Evolutionary conservation across 1,140 invertebrate genomes (phyloP), one percentile per base, ranked within the genome.

Genomic region (Drosophila pectinifera): DNA sequence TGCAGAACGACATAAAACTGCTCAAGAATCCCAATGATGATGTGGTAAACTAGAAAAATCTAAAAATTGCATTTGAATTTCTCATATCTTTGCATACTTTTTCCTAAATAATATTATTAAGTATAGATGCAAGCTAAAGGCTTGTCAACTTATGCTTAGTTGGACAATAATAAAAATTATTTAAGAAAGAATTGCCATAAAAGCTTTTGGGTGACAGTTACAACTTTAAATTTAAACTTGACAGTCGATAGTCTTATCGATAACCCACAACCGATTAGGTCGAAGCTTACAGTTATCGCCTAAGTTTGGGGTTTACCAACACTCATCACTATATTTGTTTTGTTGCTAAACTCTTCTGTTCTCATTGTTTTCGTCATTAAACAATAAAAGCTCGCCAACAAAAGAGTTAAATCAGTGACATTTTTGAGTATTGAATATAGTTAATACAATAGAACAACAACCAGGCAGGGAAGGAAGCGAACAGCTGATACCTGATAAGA

Each of bases 1-100:
- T 96, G 14, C 93, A 94, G 76, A 91, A 93, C 36, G 94, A 93
- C 24, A 94, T 95, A 58, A 92, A 91, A 78, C 18, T 61, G 36
- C 43, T 88, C 2, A 63, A 68, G 41, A 53, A 70, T 28, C 16
- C 73, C 1, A 78, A 64, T 38, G 70, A 76, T 20, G 83, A 75
- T 49, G 63, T 86, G 22, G 51, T 86, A n/a, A 55, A 63, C 46
- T 65, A 26, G n/a, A 5, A 5, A 13, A 39, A 13, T 26, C 24
- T 5, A 18, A 20, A 28, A 26, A 14, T 38, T 24, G 28, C 20
- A 34, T 61, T 59, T 34, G 3, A 57, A 16, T 36, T 69, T 8
- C 28, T n/a, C 4, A 13, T 7, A 59, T 10, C 11, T 34, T 48
- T 28, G n/a, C 5, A 13, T 31, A 14, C 5, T 3, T 48, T 31